phyloP scores from a whole-genome alignment of 1,140 invertebrate genomes.

The Meloidogyne hapla region DNA sequence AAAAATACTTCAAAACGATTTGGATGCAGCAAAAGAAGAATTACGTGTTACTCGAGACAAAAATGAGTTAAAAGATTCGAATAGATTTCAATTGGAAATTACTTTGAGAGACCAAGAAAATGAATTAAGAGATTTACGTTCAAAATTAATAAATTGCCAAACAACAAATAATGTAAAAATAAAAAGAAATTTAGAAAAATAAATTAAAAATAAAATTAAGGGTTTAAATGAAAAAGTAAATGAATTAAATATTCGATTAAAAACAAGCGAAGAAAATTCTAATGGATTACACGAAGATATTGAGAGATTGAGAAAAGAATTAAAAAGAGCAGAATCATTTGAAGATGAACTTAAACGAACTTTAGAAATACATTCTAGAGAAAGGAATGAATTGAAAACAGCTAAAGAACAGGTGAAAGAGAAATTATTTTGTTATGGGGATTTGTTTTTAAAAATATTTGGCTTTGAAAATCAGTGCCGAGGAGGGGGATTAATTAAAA shows the following conservation, averaged over 20 bases:
- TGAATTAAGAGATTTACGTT: constrained; percentile 51
- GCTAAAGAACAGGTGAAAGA: constrained; percentile 47
- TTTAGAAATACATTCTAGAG: constrained; percentile 48
- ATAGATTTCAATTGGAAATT: constrained; percentile 57
- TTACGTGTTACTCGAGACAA: constrained; percentile 54
- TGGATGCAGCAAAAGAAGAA: constrained; percentile 61
- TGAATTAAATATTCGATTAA: constrained; percentile 55
- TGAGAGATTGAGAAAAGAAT: constrained; percentile 53
- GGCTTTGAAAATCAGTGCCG: too few relatives aligned
- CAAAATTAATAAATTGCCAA: constrained; percentile 55
- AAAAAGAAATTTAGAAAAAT: constrained; percentile 20
- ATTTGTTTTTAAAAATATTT: neutral
- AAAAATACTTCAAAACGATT: constrained; percentile 59
- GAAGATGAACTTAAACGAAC: constrained; percentile 55
- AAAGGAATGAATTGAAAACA: constrained; percentile 46
- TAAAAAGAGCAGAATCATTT: constrained; percentile 53
- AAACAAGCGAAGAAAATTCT: constrained; percentile 55
- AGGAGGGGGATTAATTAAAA: too few relatives aligned
- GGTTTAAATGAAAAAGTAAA: constrained; percentile 57
- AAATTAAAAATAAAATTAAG: constrained; percentile 23
- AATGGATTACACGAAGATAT: constrained; percentile 56
- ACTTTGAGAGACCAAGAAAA: constrained; percentile 58
- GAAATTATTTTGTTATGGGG: too few relatives aligned
- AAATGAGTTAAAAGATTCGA: constrained; percentile 55
- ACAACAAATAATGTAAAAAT: constrained; percentile 47